These are phyloP conservation scores for Avahi laniger DNA, from an alignment of 2,797 vertebrate species.

Conservation along the genomic window DNA sequence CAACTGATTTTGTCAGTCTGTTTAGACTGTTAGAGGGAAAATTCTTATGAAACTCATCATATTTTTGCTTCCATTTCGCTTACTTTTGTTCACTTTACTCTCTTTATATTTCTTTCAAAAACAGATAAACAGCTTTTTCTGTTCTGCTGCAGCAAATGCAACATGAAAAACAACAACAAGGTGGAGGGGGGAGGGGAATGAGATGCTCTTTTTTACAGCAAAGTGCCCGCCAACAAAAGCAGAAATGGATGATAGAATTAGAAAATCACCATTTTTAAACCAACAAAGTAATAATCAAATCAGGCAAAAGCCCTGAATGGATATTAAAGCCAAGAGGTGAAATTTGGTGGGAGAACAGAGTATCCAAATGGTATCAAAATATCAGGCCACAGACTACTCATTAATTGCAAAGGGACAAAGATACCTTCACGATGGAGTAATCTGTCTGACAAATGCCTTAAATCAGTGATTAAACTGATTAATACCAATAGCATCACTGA, in stretches of 20 bases:
- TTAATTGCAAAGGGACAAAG: background rate
- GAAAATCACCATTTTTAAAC: background rate
- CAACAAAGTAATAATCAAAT: background rate
- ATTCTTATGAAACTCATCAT: background rate
- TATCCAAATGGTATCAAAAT: background rate
- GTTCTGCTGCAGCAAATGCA: background rate
- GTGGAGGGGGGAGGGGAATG: no score
- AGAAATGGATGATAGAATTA: background rate
- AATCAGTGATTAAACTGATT: background rate
- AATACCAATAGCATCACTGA: background rate
- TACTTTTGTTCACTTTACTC: background rate
- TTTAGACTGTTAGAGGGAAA: background rate
- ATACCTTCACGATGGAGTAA: background rate
- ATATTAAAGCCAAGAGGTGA: background rate
- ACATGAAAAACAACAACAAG: background rate
- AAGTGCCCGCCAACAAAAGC: background rate
- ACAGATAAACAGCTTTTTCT: background rate
- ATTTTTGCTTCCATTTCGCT: background rate
- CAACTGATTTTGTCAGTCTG: background rate
- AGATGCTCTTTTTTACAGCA: background rate
- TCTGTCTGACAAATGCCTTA: background rate
- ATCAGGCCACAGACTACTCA: background rate
- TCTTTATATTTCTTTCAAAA: background rate
- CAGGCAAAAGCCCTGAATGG: background rate
- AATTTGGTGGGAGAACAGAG: background rate